Percentiles rank a stretch among this genome's conserved stretches.
These are phyloP conservation scores for Melitaea cinxia DNA, from an alignment of 1,140 invertebrate species.

Conservation along the genomic window DNA sequence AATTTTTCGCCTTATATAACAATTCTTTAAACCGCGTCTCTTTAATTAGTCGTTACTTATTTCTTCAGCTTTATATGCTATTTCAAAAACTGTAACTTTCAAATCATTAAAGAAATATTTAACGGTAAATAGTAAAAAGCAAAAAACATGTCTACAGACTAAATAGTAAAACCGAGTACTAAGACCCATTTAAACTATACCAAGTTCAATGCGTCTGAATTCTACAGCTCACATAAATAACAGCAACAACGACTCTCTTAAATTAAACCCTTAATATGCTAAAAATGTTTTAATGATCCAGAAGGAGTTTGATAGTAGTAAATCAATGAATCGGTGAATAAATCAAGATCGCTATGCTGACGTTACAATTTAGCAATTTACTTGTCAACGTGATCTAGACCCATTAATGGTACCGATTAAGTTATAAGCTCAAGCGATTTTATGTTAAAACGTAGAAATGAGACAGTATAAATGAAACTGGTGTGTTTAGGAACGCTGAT, in stretches of 20 bases:
- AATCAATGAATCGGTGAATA: conserved; percentile 35
- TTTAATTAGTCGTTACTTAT: too few species aligned
- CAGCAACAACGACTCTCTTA: conserved; percentile 48
- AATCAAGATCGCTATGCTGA: conserved; percentile 62
- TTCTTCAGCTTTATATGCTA: too few species aligned
- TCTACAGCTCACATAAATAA: neutral
- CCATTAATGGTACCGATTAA: conserved; percentile 31
- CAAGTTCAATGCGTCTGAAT: neutral
- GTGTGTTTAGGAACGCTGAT: too few species aligned
- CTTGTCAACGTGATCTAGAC: conserved; percentile 65
- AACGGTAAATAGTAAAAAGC: too few species aligned
- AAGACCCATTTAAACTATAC: neutral
- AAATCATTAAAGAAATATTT: too few species aligned
- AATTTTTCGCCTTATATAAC: too few species aligned
- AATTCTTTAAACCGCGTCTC: too few species aligned
- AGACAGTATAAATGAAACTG: too few species aligned
- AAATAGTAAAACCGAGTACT: too few species aligned
- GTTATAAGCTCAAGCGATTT: conserved; percentile 20
- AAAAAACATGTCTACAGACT: too few species aligned
- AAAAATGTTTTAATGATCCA: conserved; percentile 35
- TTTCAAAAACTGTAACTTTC: too few species aligned
- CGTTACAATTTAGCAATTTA: conserved; percentile 70
- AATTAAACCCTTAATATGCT: conserved; percentile 43
- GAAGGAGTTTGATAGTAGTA: conserved; percentile 36
- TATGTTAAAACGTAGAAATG: too few species aligned